phyloP scores from a whole-genome alignment of 2,113 vertebrate species.

The Dryoscopus gambensis region DNA sequence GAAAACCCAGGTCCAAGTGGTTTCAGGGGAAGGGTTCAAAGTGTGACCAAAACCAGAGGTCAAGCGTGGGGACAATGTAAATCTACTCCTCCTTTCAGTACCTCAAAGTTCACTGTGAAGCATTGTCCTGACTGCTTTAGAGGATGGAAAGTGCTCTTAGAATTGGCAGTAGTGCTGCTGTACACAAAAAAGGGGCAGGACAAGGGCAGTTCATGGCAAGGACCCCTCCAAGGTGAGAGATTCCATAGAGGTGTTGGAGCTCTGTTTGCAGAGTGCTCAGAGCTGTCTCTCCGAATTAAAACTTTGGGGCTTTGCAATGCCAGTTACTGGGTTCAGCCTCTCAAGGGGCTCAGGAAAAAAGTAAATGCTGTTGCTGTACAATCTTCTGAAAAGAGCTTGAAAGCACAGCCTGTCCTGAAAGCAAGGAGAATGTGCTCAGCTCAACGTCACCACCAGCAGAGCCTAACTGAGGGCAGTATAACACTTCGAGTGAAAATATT shows the following conservation, averaged over 20 bases:
- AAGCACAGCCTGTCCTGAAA: background rate
- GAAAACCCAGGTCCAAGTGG: background rate
- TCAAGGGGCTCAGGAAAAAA: background rate
- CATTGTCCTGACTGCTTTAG: background rate
- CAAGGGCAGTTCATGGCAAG: background rate
- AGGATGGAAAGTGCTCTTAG: background rate
- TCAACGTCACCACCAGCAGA: background rate
- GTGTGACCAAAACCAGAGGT: background rate
- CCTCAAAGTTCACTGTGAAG: background rate
- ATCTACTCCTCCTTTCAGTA: background rate
- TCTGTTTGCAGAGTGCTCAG: background rate
- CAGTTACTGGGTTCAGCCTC: background rate
- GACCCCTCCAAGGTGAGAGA: background rate
- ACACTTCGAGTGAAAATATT: conserved; percentile 34
- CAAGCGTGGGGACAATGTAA: background rate
- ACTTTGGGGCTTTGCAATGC: background rate
- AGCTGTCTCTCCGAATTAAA: background rate
- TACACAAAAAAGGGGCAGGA: background rate
- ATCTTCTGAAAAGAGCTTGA: background rate
- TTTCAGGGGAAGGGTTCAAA: background rate
- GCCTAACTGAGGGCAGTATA: conserved; percentile 12
- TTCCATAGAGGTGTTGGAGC: background rate
- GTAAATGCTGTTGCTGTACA: background rate
- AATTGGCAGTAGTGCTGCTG: background rate
- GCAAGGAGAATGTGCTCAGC: background rate